Evolutionary conservation across 2,888 invertebrate species (phyloP), one percentile per base, ranked within the genome.

Genomic region (Archips crataeganus): DNA sequence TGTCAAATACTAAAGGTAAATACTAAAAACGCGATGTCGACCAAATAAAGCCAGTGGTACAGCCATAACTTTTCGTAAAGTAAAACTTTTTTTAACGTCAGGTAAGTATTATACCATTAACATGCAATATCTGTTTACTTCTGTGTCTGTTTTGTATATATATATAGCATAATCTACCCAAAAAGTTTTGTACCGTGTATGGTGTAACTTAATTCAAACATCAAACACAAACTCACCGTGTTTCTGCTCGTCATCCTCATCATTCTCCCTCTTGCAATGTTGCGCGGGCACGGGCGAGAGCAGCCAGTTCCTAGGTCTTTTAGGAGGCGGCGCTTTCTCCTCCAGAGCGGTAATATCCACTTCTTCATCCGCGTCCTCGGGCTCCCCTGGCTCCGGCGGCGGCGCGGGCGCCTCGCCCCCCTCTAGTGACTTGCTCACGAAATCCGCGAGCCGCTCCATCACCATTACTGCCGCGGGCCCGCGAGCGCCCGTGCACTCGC

Each of bases 361-460:
- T 77, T 94, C 94, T 77, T 93, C 94, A 59, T 91, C 90, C 0
- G 86, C 82, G 71, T 90, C 91, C 63, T 90, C 92, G 6, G 82
- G 79, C 86, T 95, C 86, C 84, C 95, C 87, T 75, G 93, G 95
- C 91, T 86, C 93, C 67, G 93, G 91, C 77, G 93, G 93, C 75
- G 94, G 91, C 81, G 92, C 91, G 70, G 94, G 94, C 74, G 90
- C 90, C 81, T 93, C 93, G 89, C 95, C 87, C 80, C 95, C 96
- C 87, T 97, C 97, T 91, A 98, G 97, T 77, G 98, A 97, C 94
- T 98, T 98, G 84, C 97, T 97, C 87, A 98, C 98, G 95, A 98
- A 98, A 95, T 98, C 97, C 86, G 98, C 97, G 91, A 98, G 96
- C 95, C 98, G 97, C 95, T 98, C 98, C 98, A 98, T 98, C 91